Percentiles rank a stretch among this genome's conserved stretches.
Conservation (phyloP, 2,888 invertebrate species). For the Oscheius sp. region DNA sequence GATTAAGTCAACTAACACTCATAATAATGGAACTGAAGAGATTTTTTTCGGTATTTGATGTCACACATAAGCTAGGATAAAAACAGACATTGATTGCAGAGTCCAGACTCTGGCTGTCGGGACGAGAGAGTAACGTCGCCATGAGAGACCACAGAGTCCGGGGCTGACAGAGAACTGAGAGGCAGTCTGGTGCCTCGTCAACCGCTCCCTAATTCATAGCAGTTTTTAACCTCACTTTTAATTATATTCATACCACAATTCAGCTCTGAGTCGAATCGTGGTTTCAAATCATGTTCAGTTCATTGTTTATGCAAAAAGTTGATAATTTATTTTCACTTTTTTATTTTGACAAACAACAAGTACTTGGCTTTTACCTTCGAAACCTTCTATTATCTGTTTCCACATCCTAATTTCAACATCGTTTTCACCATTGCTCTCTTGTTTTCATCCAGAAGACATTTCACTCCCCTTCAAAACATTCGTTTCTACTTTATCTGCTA, state of each 20-base stretch:
- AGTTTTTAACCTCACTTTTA: constrained; percentile 17
- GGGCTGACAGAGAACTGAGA: constrained; percentile 29
- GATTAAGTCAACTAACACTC: no score
- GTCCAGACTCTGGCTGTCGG: constrained; percentile 11
- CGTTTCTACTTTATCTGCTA: no score
- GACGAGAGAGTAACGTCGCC: constrained; percentile 18
- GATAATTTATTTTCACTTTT: background rate
- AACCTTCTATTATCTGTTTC: background rate
- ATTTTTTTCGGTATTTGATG: no score
- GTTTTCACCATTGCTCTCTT: no score
- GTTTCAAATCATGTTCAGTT: background rate
- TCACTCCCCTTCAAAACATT: no score
- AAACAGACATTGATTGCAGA: constrained; percentile 38
- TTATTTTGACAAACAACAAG: background rate
- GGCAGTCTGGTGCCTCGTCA: constrained; percentile 40
- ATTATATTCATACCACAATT: background rate
- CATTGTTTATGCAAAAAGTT: background rate
- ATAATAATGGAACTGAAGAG: no score
- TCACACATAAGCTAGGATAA: background rate
- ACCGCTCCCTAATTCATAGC: constrained; percentile 37
- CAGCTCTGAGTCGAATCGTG: no score
- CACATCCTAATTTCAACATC: no score
- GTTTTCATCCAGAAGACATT: no score
- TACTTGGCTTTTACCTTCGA: background rate
- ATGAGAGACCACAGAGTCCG: background rate